These are phyloP conservation scores for Chlorospingus semifuscus DNA, from an alignment of 2,797 vertebrate species.

Conservation along the genomic window DNA sequence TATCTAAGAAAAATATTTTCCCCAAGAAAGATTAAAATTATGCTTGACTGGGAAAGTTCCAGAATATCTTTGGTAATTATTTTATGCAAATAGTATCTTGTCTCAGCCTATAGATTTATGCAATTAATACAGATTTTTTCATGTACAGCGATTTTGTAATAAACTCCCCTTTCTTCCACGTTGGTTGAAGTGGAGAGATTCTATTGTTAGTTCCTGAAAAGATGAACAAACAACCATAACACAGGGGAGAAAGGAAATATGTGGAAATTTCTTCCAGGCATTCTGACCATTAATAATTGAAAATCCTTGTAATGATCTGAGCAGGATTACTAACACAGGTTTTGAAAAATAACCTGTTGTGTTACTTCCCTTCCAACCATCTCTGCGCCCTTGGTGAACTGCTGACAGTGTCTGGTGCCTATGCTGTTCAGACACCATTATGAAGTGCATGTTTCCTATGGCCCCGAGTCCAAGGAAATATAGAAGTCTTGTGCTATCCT, in stretches of 20 bases:
- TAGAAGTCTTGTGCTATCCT: not conserved
- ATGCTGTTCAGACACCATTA: not conserved
- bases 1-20: not conserved
- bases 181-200: not conserved
- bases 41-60: not conserved
- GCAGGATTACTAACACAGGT: not conserved
- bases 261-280: not conserved
- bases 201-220: not conserved
- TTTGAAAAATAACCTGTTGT: slow-evolving; percentile 29
- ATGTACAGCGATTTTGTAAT: not conserved
- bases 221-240: not conserved
- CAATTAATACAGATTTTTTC: not conserved
- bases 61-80: not conserved
- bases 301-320: not conserved
- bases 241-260: not conserved
- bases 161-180: not conserved
- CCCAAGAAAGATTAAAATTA: not conserved
- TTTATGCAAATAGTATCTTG: not conserved
- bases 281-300: slow-evolving; percentile 18
- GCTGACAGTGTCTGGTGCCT: not conserved
- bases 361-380: not conserved
- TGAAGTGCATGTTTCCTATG: not conserved
- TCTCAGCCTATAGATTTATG: not conserved
- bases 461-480: not conserved
- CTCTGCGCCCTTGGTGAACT: not conserved